Evolutionary conservation across 2,888 invertebrate genomes (phyloP).

Genomic region (Cerastis leucographa): DNA sequence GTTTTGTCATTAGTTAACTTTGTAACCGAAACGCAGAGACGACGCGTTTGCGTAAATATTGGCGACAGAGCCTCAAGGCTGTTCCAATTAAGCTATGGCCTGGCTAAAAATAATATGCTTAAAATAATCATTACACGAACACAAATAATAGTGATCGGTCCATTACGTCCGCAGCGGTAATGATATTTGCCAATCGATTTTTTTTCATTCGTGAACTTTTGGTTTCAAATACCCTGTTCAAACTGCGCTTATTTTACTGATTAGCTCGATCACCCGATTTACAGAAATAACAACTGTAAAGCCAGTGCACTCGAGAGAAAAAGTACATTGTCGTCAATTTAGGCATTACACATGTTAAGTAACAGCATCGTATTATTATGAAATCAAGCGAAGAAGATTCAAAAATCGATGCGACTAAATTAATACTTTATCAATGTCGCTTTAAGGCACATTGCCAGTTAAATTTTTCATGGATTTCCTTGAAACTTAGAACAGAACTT

Average conservation of each 20-base stretch:
- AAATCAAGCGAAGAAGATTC: slow-evolving; percentile 52
- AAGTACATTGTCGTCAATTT: slow-evolving; percentile 34
- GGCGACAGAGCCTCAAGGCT: slow-evolving; percentile 80
- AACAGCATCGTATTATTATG: slow-evolving; percentile 48
- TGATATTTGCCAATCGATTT: slow-evolving; percentile 48
- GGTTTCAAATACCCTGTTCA: neutral
- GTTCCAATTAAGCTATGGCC: slow-evolving; percentile 75
- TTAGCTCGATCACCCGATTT: neutral
- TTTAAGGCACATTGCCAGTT: slow-evolving; percentile 50
- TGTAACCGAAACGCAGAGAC: slow-evolving; percentile 70
- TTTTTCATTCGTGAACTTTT: slow-evolving; percentile 33
- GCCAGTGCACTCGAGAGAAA: slow-evolving; percentile 32
- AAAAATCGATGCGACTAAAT: slow-evolving; percentile 46
- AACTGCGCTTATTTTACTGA: neutral
- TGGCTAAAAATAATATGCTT: slow-evolving; percentile 69
- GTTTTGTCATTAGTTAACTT: slow-evolving; percentile 79
- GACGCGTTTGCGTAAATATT: slow-evolving; percentile 80
- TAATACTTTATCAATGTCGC: slow-evolving; percentile 50
- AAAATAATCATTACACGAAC: slow-evolving; percentile 66
- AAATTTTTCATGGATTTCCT: slow-evolving; percentile 56
- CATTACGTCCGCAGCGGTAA: slow-evolving; percentile 49
- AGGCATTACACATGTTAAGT: slow-evolving; percentile 48
- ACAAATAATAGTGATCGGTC: slow-evolving; percentile 57
- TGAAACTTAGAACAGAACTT: slow-evolving; percentile 56
- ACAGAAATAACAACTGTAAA: slow-evolving; percentile 21